Conservation (phyloP, 2,888 invertebrate genomes). For the Celastrina argiolus region DNA sequence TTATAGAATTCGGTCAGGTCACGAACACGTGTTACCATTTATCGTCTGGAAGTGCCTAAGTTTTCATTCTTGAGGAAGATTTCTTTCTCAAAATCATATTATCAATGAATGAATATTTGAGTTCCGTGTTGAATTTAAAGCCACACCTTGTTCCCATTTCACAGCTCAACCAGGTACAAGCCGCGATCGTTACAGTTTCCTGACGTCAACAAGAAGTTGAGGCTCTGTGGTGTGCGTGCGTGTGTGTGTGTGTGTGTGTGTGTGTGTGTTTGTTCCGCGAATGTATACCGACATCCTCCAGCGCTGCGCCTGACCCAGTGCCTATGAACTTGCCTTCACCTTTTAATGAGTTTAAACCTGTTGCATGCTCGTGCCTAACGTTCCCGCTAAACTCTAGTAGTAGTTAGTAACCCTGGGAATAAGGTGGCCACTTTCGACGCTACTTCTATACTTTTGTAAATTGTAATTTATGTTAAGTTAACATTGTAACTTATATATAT, state of each 20-base stretch:
- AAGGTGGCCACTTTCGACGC: no score
- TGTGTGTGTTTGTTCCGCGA: conserved; percentile 12
- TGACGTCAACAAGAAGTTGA: conserved; percentile 15
- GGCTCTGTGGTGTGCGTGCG: not conserved
- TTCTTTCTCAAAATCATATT: not conserved
- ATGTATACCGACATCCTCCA: conserved; percentile 8
- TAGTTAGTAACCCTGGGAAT: not conserved
- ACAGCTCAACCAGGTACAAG: not conserved
- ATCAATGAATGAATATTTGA: not conserved
- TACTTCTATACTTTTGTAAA: no score
- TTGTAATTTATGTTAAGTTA: no score
- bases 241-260: not conserved
- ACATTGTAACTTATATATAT: no score
- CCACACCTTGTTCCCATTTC: not conserved
- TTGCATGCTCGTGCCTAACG: not conserved
- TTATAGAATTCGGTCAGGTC: no score
- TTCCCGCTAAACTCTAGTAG: not conserved
- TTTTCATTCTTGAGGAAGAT: no score
- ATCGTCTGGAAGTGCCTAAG: no score
- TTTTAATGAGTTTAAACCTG: not conserved
- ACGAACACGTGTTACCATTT: no score
- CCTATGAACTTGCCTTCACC: conserved; percentile 18
- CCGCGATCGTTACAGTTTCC: conserved; percentile 9
- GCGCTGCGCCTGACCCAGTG: conserved; percentile 15
- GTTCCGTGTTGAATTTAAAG: not conserved